Percentiles rank a stretch among this genome's conserved stretches.
Conservation (phyloP, 2,888 invertebrate species). For the Chymomyza amoena region DNA sequence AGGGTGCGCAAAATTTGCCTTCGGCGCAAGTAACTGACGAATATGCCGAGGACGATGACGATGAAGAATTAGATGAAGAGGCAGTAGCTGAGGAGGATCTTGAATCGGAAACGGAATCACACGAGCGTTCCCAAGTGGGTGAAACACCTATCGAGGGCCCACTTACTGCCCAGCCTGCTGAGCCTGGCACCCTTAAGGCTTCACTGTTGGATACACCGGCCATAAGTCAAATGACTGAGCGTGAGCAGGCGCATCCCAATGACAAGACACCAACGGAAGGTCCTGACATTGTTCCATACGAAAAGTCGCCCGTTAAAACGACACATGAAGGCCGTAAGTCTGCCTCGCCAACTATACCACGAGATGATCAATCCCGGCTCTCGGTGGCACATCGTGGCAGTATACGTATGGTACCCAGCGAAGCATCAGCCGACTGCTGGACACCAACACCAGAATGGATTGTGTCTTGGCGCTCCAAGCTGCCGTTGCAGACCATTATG, state of each 20-base stretch:
- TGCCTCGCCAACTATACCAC: constrained; percentile 45
- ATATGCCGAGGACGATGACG: constrained; percentile 62
- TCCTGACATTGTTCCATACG: constrained; percentile 57
- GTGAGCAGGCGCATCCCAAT: constrained; percentile 91
- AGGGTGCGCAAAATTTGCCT: constrained; percentile 58
- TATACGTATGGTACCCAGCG: constrained; percentile 80
- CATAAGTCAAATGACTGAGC: constrained; percentile 94
- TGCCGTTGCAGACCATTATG: constrained; percentile 99
- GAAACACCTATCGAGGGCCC: constrained; percentile 87
- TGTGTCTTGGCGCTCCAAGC: constrained; percentile 94
- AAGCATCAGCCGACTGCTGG: constrained; percentile 81
- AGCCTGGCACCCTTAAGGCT: constrained; percentile 94
- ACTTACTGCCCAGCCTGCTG: constrained; percentile 90
- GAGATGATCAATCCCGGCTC: constrained; percentile 59
- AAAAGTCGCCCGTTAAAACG: constrained; percentile 44
- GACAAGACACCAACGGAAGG: constrained; percentile 54
- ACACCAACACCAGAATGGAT: constrained; percentile 98
- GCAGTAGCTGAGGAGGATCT: constrained; percentile 67
- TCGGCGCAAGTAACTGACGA: constrained; percentile 58
- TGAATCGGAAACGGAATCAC: constrained; percentile 69
- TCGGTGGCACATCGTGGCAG: constrained; percentile 82
- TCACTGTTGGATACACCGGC: constrained; percentile 94
- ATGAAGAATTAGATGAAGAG: constrained; percentile 74
- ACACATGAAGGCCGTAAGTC: constrained; percentile 47
- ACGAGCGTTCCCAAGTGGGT: constrained; percentile 53